phyloP scores from a whole-genome alignment of 2,797 vertebrate species.

The Chaenodraco wilsoni region DNA sequence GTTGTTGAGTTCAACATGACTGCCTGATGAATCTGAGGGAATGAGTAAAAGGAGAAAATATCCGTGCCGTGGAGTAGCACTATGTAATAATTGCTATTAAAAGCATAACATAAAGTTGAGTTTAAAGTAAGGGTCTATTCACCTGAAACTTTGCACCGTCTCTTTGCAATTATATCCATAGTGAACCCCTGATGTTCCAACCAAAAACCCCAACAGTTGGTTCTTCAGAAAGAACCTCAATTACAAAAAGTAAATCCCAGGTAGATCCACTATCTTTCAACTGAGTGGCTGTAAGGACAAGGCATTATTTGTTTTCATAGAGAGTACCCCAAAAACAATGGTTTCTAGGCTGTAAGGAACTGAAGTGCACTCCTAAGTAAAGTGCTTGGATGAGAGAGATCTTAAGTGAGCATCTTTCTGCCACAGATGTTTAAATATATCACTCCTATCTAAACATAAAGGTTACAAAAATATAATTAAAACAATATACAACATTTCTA shows the following conservation, averaged over 20 bases:
- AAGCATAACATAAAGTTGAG: not conserved
- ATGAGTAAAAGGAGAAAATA: slow-evolving; percentile 30
- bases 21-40: slow-evolving; percentile 50
- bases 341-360: slow-evolving; percentile 33
- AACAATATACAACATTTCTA: not conserved
- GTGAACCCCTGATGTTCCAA: slow-evolving; percentile 51
- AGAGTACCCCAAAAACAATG: slow-evolving; percentile 24
- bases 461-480: too few relatives aligned
- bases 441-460: not conserved
- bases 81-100: slow-evolving; percentile 21
- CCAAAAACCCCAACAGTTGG: slow-evolving; percentile 36
- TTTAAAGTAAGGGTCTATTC: not conserved
- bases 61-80: slow-evolving; percentile 13
- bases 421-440: not conserved
- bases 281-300: slow-evolving; percentile 13
- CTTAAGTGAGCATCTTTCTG: not conserved
- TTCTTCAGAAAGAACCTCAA: slow-evolving; percentile 34
- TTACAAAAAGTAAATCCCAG: slow-evolving; percentile 15
- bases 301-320: slow-evolving; percentile 22
- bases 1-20: slow-evolving; percentile 45
- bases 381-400: slow-evolving; percentile 9
- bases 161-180: slow-evolving; percentile 39
- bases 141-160: slow-evolving; percentile 3
- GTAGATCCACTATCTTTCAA: slow-evolving; percentile 13
- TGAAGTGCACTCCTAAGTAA: slow-evolving; percentile 8